Percentiles rank a stretch among this genome's conserved stretches.
These are phyloP conservation scores for Phaedon cochleariae DNA, from an alignment of 2,888 invertebrate species.

Conservation along the genomic window DNA sequence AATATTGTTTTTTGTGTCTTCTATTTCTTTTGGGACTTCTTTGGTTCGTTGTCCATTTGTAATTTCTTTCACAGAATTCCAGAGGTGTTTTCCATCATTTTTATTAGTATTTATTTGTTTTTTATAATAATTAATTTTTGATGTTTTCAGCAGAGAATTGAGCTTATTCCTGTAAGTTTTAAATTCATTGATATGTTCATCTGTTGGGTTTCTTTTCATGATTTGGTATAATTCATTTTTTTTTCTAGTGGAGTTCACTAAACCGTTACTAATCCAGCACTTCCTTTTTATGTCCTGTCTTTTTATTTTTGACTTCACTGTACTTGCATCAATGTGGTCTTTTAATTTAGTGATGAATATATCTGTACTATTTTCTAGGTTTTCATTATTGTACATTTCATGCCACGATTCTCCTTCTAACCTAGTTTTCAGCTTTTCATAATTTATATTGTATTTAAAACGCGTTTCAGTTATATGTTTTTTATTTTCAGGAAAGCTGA, in stretches of 20 bases:
- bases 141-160: not conserved
- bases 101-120: conserved; percentile 5
- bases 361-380: not conserved
- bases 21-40: not conserved
- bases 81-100: conserved; percentile 4
- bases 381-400: conserved; percentile 2
- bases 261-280: conserved; percentile 7
- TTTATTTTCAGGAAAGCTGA: conserved; percentile 1
- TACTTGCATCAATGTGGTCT: not conserved
- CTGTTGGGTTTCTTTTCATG: conserved; percentile 3
- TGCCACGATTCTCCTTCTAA: conserved; percentile 1
- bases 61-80: conserved; percentile 4
- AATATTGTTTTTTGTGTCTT: not conserved
- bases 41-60: not conserved
- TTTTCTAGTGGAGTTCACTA: not conserved
- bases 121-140: not conserved
- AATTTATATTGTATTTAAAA: conserved; percentile 4
- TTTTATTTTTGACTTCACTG: conserved; percentile 8
- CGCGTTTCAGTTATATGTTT: not conserved
- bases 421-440: not conserved
- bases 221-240: conserved; percentile 9
- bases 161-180: not conserved
- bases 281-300: not conserved
- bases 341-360: not conserved
- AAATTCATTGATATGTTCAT: not conserved